A percentile compares a stretch with the other conserved stretches of the same genome.
Evolutionary conservation across 2,113 vertebrate genomes (phyloP).

Genomic region (Leuciscus idus): DNA sequence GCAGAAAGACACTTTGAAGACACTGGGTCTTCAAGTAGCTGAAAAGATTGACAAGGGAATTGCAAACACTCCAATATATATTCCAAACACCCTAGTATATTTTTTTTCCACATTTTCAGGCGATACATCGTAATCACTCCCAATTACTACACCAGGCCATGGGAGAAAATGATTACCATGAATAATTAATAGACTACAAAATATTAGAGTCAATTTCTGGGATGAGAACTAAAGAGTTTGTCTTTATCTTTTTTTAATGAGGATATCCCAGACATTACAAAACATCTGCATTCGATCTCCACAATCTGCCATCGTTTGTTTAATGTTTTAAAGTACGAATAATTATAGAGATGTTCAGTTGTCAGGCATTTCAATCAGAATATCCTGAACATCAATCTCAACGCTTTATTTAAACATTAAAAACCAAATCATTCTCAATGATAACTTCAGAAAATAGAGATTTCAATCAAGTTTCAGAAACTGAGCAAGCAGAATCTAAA

Average conservation of each 20-base stretch:
- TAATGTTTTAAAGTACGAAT: background rate
- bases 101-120: background rate
- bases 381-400: background rate
- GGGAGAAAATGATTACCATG: background rate
- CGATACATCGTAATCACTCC: background rate
- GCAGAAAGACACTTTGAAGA: background rate
- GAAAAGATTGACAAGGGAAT: conserved; percentile 25
- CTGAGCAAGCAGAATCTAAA: background rate
- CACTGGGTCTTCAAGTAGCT: background rate
- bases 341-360: background rate
- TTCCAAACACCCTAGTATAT: conserved; percentile 4
- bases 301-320: background rate
- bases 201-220: background rate
- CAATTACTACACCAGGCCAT: background rate
- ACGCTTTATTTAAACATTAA: background rate
- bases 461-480: background rate
- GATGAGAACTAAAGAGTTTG: conserved; percentile 8
- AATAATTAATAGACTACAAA: conserved; percentile 19
- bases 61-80: conserved; percentile 19
- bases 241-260: conserved; percentile 7
- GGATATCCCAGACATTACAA: background rate
- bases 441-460: background rate
- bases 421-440: background rate
- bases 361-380: conserved; percentile 14
- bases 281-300: background rate